Base-by-base conservation (phyloP, 2,113 vertebrate species). In the Catharus fuscescens region DNA sequence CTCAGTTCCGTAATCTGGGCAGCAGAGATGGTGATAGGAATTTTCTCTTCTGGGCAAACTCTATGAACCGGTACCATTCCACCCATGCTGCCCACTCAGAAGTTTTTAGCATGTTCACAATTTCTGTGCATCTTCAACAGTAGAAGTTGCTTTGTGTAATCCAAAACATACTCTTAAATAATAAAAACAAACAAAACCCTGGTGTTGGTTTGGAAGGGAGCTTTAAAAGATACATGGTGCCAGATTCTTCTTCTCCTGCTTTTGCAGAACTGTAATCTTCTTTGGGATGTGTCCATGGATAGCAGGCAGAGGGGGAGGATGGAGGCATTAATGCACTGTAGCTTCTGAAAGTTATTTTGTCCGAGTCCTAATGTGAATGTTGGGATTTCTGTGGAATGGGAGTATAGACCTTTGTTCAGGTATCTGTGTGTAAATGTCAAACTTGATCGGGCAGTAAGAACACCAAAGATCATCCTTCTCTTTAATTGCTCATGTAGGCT, bases 281-380 rank as follows among this genome's bases (percentile, higher is more conserved):
- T 80, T 57, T 24, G 31, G 53, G 70, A 31, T 70, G 26, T 69
- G 53, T 67, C 64, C 24, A 1, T 40, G 26, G 59, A 48, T 28
- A 69, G 56, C 19, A 34, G 67, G 73, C 36, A 71, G 32, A 81
- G 36, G 57, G 81, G 32, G 66, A 92, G 7, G 69, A 79, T 61
- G 53, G 52, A 78, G 16, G 28, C 40, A n/a, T 56, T 38, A 48
- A 38, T 3, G 2, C 8, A 3, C 31, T 65, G 20, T 24, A 1
- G 0, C 19, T 65, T 29, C 31, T 50, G 57, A 26, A 44, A 42
- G 7, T 44, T 52, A n/a, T 20, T 69, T 52, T 76, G 18, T 74
- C 59, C 1, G 0, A 74, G n/a, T 72, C 29, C 45, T 56, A 5
- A 20, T 0, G 3, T 48, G 38, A 19, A 48, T 4, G 2, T 3